Base-by-base conservation (phyloP, 2,888 invertebrate genomes). In the Drosophila tripunctata region DNA sequence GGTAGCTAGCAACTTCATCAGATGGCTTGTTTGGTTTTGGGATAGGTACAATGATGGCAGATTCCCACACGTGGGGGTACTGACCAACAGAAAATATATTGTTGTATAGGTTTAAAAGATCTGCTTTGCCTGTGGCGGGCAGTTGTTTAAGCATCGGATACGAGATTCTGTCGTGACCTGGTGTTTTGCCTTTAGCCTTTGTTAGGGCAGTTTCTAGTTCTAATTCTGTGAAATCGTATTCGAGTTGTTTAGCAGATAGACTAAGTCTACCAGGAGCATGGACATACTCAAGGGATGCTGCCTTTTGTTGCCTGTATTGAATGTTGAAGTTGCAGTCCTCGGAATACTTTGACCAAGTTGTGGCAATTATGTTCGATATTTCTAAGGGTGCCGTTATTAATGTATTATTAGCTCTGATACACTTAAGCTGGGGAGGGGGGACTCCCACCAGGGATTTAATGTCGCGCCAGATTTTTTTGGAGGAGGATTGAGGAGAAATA, bases 381-480 rank as follows among this genome's bases (percentile, higher is more conserved):
- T n/a, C n/a, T n/a, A n/a, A n/a, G n/a, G n/a, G n/a, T n/a, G n/a
- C n/a, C n/a, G n/a, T n/a, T n/a, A n/a, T n/a, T n/a, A n/a, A n/a
- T n/a, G n/a, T n/a, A n/a, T n/a, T 54, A 22, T 54, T 43, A 14
- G 43, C 7, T 12, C 17, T 35, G 33, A 44, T 54, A 15, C 52
- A 44, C 12, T 54, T 52, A 7, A 52, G 33, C 33, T 33, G 35
- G 17, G 52, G 35, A 17, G n/a, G 43, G 24, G 54, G 54, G 54
- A 43, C 8, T 33, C 43, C 48, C 31, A 43, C 33, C 21, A 63
- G 50, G 19, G 41, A 40, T 31, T 50, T 67, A n/a, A 63, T 55
- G 14, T 50, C 50, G 14, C 12, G 27, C 47, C 67, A 63, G 15
- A 63, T 43, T 31, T 63, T 12, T 56, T 60, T 45, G 19, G 64